phyloP scores from a whole-genome alignment of 2,797 vertebrate genomes.

The Falco biarmicus region DNA sequence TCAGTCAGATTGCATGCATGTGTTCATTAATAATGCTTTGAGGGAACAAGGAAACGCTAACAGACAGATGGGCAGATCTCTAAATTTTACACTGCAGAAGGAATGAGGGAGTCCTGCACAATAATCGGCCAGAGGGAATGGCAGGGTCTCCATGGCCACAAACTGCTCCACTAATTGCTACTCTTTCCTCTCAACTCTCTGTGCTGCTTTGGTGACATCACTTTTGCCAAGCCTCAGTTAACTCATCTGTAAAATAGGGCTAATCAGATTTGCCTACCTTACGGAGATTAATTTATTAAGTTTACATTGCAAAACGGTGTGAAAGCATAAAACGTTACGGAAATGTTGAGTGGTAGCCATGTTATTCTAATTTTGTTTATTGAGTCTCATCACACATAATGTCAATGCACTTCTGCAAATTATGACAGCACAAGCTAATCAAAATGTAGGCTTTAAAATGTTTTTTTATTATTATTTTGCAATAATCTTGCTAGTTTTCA shows the following conservation, averaged over 20 bases:
- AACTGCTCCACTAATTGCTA: neutral
- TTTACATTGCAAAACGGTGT: conserved; percentile 4
- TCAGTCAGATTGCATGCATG: neutral
- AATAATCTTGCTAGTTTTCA: conserved; percentile 11
- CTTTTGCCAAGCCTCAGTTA: conserved; percentile 34
- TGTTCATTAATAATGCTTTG: neutral
- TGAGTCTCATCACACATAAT: conserved; percentile 54
- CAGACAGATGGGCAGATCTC: neutral
- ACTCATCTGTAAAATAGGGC: conserved; percentile 49
- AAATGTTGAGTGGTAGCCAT: conserved; percentile 35
- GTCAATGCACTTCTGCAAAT: conserved; percentile 43
- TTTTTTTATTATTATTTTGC: conserved; percentile 1
- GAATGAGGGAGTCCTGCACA: neutral
- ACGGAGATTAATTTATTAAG: conserved; percentile 50
- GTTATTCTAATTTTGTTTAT: conserved; percentile 55
- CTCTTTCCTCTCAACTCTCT: neutral
- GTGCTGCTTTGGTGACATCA: neutral
- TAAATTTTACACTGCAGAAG: neutral
- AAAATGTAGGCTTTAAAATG: conserved; percentile 9
- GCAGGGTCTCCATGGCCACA: neutral
- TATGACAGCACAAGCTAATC: conserved; percentile 31
- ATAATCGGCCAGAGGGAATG: neutral
- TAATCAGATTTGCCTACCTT: conserved; percentile 54
- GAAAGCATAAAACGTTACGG: conserved; percentile 29
- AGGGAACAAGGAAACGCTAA: neutral